Conservation (phyloP, 2,113 vertebrate genomes). For the Lanius collurio region DNA sequence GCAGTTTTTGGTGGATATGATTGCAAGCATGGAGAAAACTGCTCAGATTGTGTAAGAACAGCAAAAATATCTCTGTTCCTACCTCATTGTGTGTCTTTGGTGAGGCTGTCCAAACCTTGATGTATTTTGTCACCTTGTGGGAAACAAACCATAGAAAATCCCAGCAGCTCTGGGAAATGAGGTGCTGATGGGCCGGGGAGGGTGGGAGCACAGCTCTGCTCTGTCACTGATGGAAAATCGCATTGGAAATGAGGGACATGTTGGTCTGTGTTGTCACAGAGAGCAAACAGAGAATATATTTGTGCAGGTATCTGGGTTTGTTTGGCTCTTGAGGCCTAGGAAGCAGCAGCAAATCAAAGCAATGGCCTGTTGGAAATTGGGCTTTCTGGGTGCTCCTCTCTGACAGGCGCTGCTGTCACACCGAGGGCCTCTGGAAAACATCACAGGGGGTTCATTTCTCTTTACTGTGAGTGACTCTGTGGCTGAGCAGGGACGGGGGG, state of each 20-base stretch:
- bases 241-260: not conserved
- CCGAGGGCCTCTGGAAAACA: not conserved
- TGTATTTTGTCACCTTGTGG: not conserved
- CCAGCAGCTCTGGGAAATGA: not conserved
- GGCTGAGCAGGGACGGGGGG: too few relatives aligned
- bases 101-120: not conserved
- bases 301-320: not conserved
- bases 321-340: not conserved
- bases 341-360: not conserved
- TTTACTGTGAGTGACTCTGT: not conserved
- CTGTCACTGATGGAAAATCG: not conserved
- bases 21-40: not conserved
- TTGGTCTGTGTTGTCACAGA: not conserved
- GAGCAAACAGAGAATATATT: not conserved
- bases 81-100: rapidly evolving
- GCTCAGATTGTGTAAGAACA: not conserved
- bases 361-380: not conserved
- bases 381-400: not conserved
- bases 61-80: not conserved
- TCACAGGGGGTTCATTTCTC: not conserved
- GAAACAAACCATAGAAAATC: rapidly evolving
- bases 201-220: not conserved
- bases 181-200: not conserved
- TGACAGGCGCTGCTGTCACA: not conserved
- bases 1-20: not conserved